Evolutionary conservation across 1,140 invertebrate species (phyloP).

Genomic region (Rhynchophorus ferrugineus): DNA sequence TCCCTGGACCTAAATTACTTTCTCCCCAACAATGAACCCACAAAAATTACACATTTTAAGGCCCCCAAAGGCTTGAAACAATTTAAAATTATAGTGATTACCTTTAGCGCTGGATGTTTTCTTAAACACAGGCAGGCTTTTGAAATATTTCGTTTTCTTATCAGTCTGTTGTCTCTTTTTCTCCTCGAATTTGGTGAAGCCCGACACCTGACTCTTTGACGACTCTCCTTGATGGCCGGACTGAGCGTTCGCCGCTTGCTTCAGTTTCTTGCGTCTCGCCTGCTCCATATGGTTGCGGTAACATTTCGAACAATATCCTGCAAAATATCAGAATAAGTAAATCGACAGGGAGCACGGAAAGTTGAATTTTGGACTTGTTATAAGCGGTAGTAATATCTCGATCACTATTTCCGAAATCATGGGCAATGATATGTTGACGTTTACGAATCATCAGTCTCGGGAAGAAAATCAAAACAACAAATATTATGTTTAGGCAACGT

Average conservation of each 20-base stretch:
- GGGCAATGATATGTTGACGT: not conserved
- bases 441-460: not conserved
- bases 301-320: constrained; percentile 91
- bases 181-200: constrained; percentile 79
- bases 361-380: too few relatives aligned
- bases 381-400: too few relatives aligned
- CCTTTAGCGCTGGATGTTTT: constrained; percentile 58
- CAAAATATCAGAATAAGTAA: constrained; percentile 5
- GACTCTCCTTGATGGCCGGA: constrained; percentile 11
- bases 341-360: not conserved
- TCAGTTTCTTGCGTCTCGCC: constrained; percentile 47
- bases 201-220: constrained; percentile 31
- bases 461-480: not conserved
- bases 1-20: too few relatives aligned
- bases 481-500: not conserved
- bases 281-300: constrained; percentile 61
- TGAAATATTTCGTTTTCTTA: constrained; percentile 71
- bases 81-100: constrained; percentile 30
- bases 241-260: constrained; percentile 12
- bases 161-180: constrained; percentile 77
- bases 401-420: not conserved
- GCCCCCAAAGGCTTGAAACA: too few relatives aligned
- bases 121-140: constrained; percentile 67
- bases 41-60: too few relatives aligned
- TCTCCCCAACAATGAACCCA: too few relatives aligned